Conservation (phyloP, 2,113 vertebrate species). For the Tachysurus vachellii region DNA sequence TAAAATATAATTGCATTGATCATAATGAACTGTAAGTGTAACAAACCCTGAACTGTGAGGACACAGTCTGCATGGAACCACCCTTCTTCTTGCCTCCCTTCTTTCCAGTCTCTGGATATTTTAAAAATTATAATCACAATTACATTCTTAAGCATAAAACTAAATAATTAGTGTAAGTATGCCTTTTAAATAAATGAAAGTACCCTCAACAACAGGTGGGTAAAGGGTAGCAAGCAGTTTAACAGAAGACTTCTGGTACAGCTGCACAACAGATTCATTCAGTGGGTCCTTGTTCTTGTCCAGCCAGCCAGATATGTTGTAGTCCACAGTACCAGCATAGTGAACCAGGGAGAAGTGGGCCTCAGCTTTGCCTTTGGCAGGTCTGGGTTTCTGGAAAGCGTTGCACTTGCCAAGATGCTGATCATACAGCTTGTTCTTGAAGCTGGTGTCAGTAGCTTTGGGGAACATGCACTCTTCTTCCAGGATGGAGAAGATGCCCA, state of each 20-base stretch:
- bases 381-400: constrained; percentile 58
- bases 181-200: neutral
- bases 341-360: constrained; percentile 82
- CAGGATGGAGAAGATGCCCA: constrained; percentile 73
- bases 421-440: constrained; percentile 57
- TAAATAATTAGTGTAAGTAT: neutral
- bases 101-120: constrained; percentile 18
- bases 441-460: constrained; percentile 65
- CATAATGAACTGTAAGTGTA: neutral
- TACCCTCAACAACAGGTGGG: constrained; percentile 56
- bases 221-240: constrained; percentile 53
- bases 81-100: constrained; percentile 61
- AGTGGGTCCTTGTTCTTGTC: constrained; percentile 55
- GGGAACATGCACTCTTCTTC: constrained; percentile 78
- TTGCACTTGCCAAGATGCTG: constrained; percentile 54
- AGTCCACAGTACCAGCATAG: constrained; percentile 82
- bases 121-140: neutral
- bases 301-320: constrained; percentile 58
- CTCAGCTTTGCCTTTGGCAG: constrained; percentile 64
- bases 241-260: constrained; percentile 50
- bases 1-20: neutral
- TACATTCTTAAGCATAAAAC: neutral
- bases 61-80: constrained; percentile 57
- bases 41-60: constrained; percentile 55
- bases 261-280: constrained; percentile 48